A percentile compares a stretch with the other conserved stretches of the same genome.
phyloP scores from a whole-genome alignment of 2,113 vertebrate species.

The Dipodomys stephensi region DNA sequence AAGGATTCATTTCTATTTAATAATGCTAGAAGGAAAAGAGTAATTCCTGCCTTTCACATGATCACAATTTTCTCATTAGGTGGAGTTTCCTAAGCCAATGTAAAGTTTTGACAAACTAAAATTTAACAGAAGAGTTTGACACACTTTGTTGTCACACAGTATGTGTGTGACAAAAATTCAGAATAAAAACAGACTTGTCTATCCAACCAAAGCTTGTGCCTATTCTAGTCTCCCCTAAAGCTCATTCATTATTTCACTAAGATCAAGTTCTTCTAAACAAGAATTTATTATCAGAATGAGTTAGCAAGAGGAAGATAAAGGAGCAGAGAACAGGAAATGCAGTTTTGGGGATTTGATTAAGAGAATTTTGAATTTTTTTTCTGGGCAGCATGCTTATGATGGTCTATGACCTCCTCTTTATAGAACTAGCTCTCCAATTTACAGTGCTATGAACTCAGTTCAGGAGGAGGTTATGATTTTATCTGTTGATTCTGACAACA shows the following conservation, averaged over 20 bases:
- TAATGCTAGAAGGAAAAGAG: neutral
- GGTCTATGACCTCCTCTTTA: neutral
- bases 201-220: neutral
- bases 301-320: neutral
- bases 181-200: neutral
- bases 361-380: neutral
- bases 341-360: neutral
- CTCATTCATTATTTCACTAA: neutral
- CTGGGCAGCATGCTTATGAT: neutral
- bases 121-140: slow-evolving; percentile 5
- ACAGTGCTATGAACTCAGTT: neutral
- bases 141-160: neutral
- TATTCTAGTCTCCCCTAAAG: neutral
- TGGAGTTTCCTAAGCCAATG: slow-evolving; percentile 9
- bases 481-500: slow-evolving; percentile 1
- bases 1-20: slow-evolving; percentile 39
- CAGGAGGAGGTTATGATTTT: neutral
- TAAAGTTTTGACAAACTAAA: neutral
- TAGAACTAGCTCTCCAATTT: neutral
- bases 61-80: slow-evolving; percentile 51
- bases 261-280: neutral
- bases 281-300: neutral
- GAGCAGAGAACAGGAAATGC: neutral
- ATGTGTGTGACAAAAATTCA: neutral
- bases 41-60: neutral